A percentile compares a stretch with the other conserved stretches of the same genome.
Evolutionary conservation across 1,140 invertebrate genomes (phyloP).

Genomic region (Vollenhovia emeryi): DNA sequence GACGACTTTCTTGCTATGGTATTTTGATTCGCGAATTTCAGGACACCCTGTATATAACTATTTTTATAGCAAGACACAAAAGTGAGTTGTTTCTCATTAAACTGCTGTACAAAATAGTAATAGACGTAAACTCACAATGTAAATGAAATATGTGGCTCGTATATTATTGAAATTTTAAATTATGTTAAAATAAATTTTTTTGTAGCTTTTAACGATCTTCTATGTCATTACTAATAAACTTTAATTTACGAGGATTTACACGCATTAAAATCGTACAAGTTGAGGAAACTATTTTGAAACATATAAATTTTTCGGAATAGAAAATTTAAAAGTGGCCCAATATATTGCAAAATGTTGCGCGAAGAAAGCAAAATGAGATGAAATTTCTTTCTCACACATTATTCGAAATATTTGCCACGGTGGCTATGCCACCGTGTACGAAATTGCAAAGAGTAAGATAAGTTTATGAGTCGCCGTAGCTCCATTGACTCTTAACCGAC

Average conservation of each 20-base stretch:
- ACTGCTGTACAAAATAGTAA: background rate
- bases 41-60: no score
- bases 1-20: no score
- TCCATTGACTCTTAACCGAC: slow-evolving; percentile 37
- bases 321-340: background rate
- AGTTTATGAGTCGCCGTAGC: background rate
- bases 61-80: background rate
- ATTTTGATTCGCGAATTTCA: no score
- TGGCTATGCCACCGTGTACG: background rate
- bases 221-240: background rate
- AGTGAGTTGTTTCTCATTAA: background rate
- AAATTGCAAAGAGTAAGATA: slow-evolving; percentile 43
- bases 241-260: background rate
- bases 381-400: background rate
- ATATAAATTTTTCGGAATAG: background rate
- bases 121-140: background rate
- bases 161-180: background rate
- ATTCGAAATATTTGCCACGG: background rate
- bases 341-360: background rate
- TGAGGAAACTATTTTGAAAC: background rate
- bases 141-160: background rate
- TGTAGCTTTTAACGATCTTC: background rate
- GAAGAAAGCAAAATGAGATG: background rate
- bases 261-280: background rate
- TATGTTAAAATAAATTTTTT: background rate